Evolutionary conservation across 2,113 vertebrate species (phyloP).

Genomic region (Anser cygnoides): DNA sequence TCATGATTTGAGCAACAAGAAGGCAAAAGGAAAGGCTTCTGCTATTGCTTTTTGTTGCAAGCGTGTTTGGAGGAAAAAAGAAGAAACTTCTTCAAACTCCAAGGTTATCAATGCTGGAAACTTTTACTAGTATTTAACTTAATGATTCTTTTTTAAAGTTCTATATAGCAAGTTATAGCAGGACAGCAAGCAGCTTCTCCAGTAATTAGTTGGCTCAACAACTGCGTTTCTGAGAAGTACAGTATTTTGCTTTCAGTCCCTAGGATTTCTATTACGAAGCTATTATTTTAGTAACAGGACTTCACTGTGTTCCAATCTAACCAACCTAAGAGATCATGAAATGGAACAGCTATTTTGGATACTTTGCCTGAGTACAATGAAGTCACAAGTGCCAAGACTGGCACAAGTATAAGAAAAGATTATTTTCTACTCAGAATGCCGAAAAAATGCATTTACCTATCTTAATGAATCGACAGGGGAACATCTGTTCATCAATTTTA

Average conservation of each 20-base stretch:
- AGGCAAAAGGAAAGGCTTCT: neutral
- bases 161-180: neutral
- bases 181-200: slow-evolving; percentile 58
- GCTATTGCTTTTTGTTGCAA: neutral
- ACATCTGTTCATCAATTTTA: slow-evolving; percentile 99
- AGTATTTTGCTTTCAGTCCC: slow-evolving; percentile 34
- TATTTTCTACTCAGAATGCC: slow-evolving; percentile 70
- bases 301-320: slow-evolving; percentile 38
- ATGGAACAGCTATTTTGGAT: slow-evolving; percentile 57
- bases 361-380: slow-evolving; percentile 55
- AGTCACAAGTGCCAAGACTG: slow-evolving; percentile 48
- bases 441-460: slow-evolving; percentile 89
- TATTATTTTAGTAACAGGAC: slow-evolving; percentile 43
- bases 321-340: slow-evolving; percentile 52
- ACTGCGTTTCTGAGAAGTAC: slow-evolving; percentile 26
- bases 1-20: neutral
- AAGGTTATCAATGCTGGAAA: neutral
- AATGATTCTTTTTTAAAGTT: neutral
- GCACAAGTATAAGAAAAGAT: slow-evolving; percentile 58
- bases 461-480: slow-evolving; percentile 99
- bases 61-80: neutral
- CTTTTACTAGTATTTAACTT: neutral
- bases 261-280: slow-evolving; percentile 25
- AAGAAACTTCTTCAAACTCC: neutral
- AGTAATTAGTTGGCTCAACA: slow-evolving; percentile 54